phyloP scores from a whole-genome alignment of 2,797 vertebrate species.

The Gymnocypris eckloni region DNA sequence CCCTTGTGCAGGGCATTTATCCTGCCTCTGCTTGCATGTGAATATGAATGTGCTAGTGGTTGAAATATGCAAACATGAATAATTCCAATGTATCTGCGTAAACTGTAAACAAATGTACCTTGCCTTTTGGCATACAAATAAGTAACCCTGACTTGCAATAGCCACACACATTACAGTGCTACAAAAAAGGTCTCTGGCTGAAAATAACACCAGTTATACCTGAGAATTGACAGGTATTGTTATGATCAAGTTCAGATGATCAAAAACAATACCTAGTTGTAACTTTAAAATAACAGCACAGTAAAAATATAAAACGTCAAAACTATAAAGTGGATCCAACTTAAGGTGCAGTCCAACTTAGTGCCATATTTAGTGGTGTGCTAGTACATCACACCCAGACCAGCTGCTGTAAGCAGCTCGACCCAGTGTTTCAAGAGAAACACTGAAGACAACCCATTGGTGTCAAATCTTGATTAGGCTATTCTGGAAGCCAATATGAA shows the following conservation, averaged over 20 bases:
- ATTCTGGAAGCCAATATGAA: constrained; percentile 47
- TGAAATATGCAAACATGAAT: constrained; percentile 37
- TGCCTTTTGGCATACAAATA: constrained; percentile 37
- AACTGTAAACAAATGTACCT: constrained; percentile 34
- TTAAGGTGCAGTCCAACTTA: not conserved
- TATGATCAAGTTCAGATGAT: not conserved
- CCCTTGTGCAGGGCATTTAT: constrained; percentile 2
- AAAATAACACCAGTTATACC: not conserved
- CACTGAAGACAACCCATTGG: constrained; percentile 12
- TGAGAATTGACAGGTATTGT: not conserved
- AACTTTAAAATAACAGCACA: not conserved
- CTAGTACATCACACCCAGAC: constrained; percentile 3
- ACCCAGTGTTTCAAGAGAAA: not conserved
- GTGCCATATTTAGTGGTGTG: not conserved
- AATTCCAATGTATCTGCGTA: constrained; percentile 22
- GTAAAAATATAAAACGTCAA: not conserved
- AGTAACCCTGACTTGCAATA: constrained; percentile 5
- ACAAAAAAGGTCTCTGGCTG: not conserved
- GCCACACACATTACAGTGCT: not conserved
- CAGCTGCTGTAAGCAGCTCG: constrained; percentile 15
- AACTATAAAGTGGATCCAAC: not conserved
- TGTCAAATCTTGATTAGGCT: constrained; percentile 39
- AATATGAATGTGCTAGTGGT: constrained; percentile 32
- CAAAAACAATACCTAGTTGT: not conserved
- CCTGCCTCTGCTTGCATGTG: constrained; percentile 3